These are phyloP conservation scores for Sebastes trivittatus DNA, from an alignment of 2,797 vertebrate species.

Conservation along the genomic window DNA sequence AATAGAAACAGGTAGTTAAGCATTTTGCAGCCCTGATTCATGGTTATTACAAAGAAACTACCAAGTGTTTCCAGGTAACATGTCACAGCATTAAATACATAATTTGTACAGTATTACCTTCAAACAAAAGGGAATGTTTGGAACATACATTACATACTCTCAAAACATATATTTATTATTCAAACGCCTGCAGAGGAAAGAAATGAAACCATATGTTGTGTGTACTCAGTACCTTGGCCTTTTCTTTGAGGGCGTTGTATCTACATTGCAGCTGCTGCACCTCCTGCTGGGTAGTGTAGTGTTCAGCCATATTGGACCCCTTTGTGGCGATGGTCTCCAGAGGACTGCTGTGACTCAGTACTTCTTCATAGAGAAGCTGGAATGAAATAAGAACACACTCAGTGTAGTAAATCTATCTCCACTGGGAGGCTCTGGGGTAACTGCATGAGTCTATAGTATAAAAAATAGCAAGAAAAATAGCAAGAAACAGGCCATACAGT, in stretches of 20 bases:
- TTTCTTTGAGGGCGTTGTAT: constrained; percentile 87
- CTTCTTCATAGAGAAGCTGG: constrained; percentile 94
- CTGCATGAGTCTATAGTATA: not conserved
- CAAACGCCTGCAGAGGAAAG: constrained; percentile 15
- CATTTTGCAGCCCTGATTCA: too few relatives aligned
- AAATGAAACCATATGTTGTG: not conserved
- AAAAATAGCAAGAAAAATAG: not conserved
- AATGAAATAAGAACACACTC: constrained; percentile 34
- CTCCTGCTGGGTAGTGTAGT: constrained; percentile 90
- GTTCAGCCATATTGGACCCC: constrained; percentile 90
- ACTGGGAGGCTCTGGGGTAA: not conserved
- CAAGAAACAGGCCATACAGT: not conserved
- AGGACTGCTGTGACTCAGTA: constrained; percentile 90
- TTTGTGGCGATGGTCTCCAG: constrained; percentile 93
- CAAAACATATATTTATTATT: constrained; percentile 16
- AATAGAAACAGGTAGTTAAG: too few relatives aligned
- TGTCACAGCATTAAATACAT: too few relatives aligned
- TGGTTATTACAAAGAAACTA: too few relatives aligned
- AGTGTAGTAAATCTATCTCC: not conserved
- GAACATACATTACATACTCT: not conserved
- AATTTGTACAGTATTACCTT: too few relatives aligned
- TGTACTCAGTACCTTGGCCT: constrained; percentile 85
- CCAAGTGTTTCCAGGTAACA: too few relatives aligned
- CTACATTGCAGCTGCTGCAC: constrained; percentile 91
- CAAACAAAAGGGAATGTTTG: too few relatives aligned